phyloP scores from a whole-genome alignment of 2,888 invertebrate genomes.

The Calliopum simillimum region DNA sequence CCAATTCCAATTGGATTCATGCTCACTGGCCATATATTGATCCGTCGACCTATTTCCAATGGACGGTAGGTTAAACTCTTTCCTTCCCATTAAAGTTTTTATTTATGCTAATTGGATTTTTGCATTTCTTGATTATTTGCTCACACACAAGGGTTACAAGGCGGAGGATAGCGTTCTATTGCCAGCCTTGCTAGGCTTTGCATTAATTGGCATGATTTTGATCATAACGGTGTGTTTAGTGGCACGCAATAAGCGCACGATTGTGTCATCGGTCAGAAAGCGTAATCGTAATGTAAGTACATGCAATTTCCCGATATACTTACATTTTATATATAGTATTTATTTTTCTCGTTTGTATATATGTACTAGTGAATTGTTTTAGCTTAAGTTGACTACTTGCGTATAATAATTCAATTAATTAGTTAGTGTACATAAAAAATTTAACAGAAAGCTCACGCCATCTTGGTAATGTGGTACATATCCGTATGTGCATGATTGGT shows the following conservation, averaged over 20 bases:
- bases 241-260: conserved; percentile 67
- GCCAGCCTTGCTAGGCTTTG: conserved; percentile 68
- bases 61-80: conserved; percentile 73
- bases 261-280: conserved; percentile 63
- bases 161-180: conserved; percentile 72
- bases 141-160: conserved; percentile 70
- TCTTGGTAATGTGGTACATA: too few species aligned
- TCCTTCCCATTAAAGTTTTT: neutral
- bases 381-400: too few species aligned
- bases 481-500: too few species aligned
- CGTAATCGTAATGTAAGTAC: conserved; percentile 65
- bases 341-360: too few species aligned
- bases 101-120: conserved; percentile 18
- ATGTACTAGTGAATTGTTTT: too few species aligned
- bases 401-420: too few species aligned
- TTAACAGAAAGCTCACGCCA: too few species aligned
- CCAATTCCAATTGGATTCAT: conserved; percentile 70
- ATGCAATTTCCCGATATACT: neutral
- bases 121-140: conserved; percentile 12
- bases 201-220: conserved; percentile 70
- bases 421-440: too few species aligned
- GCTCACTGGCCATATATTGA: conserved; percentile 76
- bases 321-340: too few species aligned
- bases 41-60: conserved; percentile 75
- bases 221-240: conserved; percentile 70